These are phyloP conservation scores for Alviniconcha marisindica DNA, from an alignment of 1,140 invertebrate genomes.

Conservation along the genomic window DNA sequence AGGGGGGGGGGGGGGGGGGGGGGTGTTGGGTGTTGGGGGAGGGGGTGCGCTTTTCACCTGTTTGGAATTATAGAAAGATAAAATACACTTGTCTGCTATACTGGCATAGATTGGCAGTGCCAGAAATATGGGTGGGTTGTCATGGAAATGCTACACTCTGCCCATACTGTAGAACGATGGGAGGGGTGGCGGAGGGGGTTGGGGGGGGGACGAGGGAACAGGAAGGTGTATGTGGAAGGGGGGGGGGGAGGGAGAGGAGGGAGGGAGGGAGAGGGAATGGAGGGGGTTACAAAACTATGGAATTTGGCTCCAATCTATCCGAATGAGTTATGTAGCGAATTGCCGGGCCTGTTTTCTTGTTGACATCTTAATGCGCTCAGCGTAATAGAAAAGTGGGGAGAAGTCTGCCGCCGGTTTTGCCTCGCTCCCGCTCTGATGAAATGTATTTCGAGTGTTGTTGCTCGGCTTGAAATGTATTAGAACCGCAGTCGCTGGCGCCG, in stretches of 20 bases:
- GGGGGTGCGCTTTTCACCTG: neutral
- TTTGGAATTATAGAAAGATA: slow-evolving; percentile 6
- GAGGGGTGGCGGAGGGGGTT: neutral
- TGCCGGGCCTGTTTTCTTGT: neutral
- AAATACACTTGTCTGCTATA: neutral
- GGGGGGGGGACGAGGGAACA: too few relatives aligned
- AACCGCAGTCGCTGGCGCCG: too few relatives aligned
- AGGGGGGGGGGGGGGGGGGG: too few relatives aligned
- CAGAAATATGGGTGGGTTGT: neutral
- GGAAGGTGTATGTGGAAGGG: too few relatives aligned
- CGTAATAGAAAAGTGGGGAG: neutral
- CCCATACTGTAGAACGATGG: neutral
- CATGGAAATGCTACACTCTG: neutral
- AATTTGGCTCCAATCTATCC: neutral
- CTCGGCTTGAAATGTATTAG: too few relatives aligned
- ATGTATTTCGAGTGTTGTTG: too few relatives aligned
- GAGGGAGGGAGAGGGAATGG: neutral
- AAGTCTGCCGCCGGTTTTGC: too few relatives aligned
- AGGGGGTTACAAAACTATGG: neutral
- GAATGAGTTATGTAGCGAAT: neutral
- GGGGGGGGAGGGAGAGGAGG: neutral
- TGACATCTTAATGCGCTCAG: slow-evolving; percentile 1
- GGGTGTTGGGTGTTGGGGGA: too few relatives aligned
- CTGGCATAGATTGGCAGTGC: neutral
- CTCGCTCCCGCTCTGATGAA: too few relatives aligned